These are phyloP conservation scores for Oreochromis aureus DNA, from an alignment of 2,113 vertebrate genomes.

Conservation along the genomic window DNA sequence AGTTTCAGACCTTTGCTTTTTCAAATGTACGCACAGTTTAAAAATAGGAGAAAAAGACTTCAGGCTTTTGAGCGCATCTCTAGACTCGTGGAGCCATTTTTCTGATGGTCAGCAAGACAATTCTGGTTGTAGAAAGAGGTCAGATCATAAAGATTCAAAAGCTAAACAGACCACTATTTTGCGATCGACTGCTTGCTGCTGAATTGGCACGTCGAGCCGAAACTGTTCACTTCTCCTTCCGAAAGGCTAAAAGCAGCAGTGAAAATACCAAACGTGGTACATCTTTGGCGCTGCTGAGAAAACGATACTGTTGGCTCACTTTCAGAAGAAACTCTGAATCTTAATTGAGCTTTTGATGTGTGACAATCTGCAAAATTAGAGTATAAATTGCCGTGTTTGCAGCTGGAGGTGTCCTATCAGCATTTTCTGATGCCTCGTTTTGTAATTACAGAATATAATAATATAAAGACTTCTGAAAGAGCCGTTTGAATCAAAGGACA, in stretches of 20 bases:
- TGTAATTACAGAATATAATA: not conserved
- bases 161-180: not conserved
- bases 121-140: not conserved
- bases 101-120: rapidly evolving
- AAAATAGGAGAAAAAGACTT: not conserved
- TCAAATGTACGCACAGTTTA: not conserved
- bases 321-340: not conserved
- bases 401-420: not conserved
- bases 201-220: not conserved
- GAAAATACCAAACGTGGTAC: not conserved
- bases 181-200: not conserved
- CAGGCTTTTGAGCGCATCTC: not conserved
- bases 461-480: not conserved
- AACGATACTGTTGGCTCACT: not conserved
- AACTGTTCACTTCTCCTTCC: not conserved
- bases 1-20: not conserved
- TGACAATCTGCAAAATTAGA: not conserved
- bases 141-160: not conserved
- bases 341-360: not conserved
- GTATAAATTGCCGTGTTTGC: not conserved
- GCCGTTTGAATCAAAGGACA: not conserved
- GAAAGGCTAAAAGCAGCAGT: not conserved
- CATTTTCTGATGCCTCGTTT: not conserved
- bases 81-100: rapidly evolving
- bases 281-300: not conserved